Evolutionary conservation across 2,888 invertebrate species (phyloP).

Genomic region (Xylophagus ater): DNA sequence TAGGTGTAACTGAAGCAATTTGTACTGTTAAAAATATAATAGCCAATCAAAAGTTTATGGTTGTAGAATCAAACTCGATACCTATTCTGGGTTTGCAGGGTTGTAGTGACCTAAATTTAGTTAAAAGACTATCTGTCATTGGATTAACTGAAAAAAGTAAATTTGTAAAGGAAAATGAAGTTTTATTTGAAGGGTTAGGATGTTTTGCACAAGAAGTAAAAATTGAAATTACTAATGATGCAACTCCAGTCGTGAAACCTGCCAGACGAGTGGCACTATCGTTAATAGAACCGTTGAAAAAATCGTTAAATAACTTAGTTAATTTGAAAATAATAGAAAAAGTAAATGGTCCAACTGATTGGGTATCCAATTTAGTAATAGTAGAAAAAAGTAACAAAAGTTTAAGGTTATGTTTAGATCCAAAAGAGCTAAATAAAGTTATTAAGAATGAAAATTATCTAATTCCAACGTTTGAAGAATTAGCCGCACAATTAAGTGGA

Average conservation of each 20-base stretch:
- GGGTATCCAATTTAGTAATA: slow-evolving; percentile 4
- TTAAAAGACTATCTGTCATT: too few species aligned
- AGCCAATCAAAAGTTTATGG: neutral
- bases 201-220: too few species aligned
- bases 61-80: neutral
- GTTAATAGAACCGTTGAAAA: too few species aligned
- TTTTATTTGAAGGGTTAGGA: too few species aligned
- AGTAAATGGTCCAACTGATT: neutral
- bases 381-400: slow-evolving; percentile 5
- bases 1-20: neutral
- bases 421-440: too few species aligned
- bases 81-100: slow-evolving; percentile 7
- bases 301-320: neutral
- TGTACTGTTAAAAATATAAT: slow-evolving; percentile 3
- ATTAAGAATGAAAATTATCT: too few species aligned
- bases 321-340: slow-evolving; percentile 1
- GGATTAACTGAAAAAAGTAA: too few species aligned
- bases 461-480: neutral
- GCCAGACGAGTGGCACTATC: too few species aligned
- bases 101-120: too few species aligned
- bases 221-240: slow-evolving; percentile 2
- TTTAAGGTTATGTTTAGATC: too few species aligned
- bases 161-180: too few species aligned
- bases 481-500: neutral
- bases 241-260: neutral